Base-by-base conservation (phyloP, 2,113 vertebrate species). In the Nestor notabilis region DNA sequence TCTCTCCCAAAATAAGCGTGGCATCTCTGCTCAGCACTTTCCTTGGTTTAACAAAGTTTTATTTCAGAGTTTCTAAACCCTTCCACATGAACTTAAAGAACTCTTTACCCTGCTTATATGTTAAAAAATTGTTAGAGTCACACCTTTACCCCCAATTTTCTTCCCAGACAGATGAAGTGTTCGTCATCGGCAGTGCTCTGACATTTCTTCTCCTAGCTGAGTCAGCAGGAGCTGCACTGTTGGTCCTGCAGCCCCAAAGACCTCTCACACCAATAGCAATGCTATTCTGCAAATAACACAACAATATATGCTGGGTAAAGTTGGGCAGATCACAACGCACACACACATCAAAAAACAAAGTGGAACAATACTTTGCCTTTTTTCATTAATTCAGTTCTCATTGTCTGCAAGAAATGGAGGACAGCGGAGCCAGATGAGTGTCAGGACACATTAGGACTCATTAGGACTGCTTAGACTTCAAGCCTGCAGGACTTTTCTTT, bases 261-360 rank as follows among this genome's bases (percentile, higher is more conserved):
- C n/a, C 53, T 55, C 24, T 41, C 66, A 7, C 17, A 37, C 12
- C 1, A 0, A 47, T 0, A 20, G 43, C 60, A 70, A 1, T 2
- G 9, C 19, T 44, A 3, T 18, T 55, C 79, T 23, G 64, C 31
- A 11, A 33, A 27, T 2, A 56, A 47, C 2, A 2, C 56, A 24
- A 0, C 46, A 43, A 25, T 64, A n/a, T 2, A 3, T 0, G 66
- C 21, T 4, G 86, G 44, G 46, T 4, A 3, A 27, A 61, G 28
- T 3, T 44, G 84, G 50, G 9, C 50, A 29, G 33, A 47, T 11
- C 20, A 2, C 8, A 58, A 44, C 58, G 82, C 63, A 58, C 66
- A 49, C 44, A 7, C 31, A 14, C 55, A 58, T 1, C 41, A 50
- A 16, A 58, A 77, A 0, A 0, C 43, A 19, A 7, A 6, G 31